Evolutionary conservation across 2,888 invertebrate species (phyloP), one percentile per base, ranked within the genome.

Genomic region (Hydraecia micacea): DNA sequence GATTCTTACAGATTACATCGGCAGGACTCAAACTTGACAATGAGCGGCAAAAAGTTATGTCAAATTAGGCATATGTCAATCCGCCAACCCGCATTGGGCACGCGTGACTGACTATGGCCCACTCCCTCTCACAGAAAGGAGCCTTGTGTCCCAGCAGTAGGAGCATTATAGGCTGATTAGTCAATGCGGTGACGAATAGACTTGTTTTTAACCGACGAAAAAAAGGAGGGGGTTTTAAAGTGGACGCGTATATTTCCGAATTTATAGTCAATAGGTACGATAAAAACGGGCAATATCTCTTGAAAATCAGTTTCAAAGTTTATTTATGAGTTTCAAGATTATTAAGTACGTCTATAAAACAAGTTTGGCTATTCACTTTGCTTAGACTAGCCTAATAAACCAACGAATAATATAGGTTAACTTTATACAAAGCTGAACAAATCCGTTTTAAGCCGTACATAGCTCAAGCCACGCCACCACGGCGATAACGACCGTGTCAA

Each of bases 401-500:
- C 15, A 46, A 63, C 15, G 69, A 70, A 63, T 63, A 21, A 72
- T 68, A 42, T 62, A 71, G 67, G 66, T 76, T 76, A 60, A 71
- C 13, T 77, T 39, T 63, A 62, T 49, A 71, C 49, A 52, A 73
- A 68, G 72, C 83, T 60, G 63, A 79, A 76, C 70, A 79, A 73
- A 77, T 78, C 75, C 28, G 60, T 58, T 81, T 67, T 75, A 83
- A 72, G 67, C 67, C 25, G 28, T 55, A 49, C 62, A 70, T 36
- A 39, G 69, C 60, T 74, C 76, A 55, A 69, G 69, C 83, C 69
- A 75, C 73, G 82, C 55, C 46, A 36, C 39, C 46, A 28, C 18
- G 15, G 55, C 36, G 70, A 73, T 84, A 84, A 70, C 60, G 65
- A 66, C 28, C 21, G 55, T 58, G 77, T 86, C 60, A 84, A 77